Base-by-base conservation (phyloP, 2,888 invertebrate genomes). In the Hirtodrosophila cameraria region DNA sequence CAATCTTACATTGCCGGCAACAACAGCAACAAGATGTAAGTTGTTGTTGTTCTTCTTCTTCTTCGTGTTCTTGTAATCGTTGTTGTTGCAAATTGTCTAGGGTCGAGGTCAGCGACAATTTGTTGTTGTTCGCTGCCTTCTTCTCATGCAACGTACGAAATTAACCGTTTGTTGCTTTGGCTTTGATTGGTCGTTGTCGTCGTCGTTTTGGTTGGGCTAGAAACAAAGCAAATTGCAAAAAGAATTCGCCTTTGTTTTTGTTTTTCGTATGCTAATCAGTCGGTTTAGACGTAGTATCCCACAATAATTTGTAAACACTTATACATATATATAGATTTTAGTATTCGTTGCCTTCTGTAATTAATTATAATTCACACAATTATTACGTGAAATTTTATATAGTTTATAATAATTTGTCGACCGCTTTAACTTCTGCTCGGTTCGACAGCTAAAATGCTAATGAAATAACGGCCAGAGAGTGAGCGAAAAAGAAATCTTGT, bases 21-120 rank as follows among this genome's bases (percentile, higher is more conserved):
- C 15, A 9, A 35, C 45, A 38, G 18, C 23, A 72, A 50, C 35
- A 33, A 70, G 50, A 57, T 61, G 52, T n/a, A n/a, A n/a, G n/a
- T n/a, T n/a, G n/a, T n/a, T n/a, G n/a, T n/a, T n/a, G n/a, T n/a
- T n/a, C n/a, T n/a, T n/a, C n/a, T n/a, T n/a, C n/a, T n/a, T n/a
- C n/a, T n/a, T n/a, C n/a, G n/a, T n/a, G n/a, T n/a, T n/a, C n/a
- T n/a, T n/a, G n/a, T n/a, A n/a, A 64, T 41, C 12, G 20, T 33
- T 7, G n/a, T 31, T 25, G 31, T 20, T 42, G 46, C 45, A 50
- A 68, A 68, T 71, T 74, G 46, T 45, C 42, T 62, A 61, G 46
- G 82, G 82, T 74, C 75, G 71, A 84, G 84, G 82, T 68, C 70
- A 74, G 39, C 49, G 31, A 36, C 60, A 59, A 58, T 54, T 57